Evolutionary conservation across 1,140 invertebrate genomes (phyloP), one percentile per base, ranked within the genome.

Genomic region (Pomacea maculata): DNA sequence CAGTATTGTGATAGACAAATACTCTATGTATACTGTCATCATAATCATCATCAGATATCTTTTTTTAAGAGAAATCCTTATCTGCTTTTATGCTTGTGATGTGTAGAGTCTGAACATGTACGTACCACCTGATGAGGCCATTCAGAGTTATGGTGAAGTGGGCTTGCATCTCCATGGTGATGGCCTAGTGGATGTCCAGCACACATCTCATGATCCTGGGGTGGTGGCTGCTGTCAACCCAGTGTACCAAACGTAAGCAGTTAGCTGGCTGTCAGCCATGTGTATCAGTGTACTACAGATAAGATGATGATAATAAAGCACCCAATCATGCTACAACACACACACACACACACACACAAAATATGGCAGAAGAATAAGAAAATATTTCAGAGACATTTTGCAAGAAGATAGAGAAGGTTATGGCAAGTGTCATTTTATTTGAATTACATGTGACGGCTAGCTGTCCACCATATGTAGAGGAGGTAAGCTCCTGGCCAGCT

Each of bases 81-180:
- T 21, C 45, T 17, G 19, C 12, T 78, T 14, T 57, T 72, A n/a
- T 52, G 25, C 52, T 10, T 72, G 75, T 75, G 45, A 14, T n/a
- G 80, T 79, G 15, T 84, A 89, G 88, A 88, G 86, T 65, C 71
- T 89, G 79, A 87, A 88, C 78, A 88, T 89, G 88, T 89, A 87
- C 71, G 87, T 89, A 65, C 87, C 88, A 17, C 88, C 87, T 25
- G 88, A 89, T 84, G 88, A 89, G 78, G 78, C 83, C 25, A 83
- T 87, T 34, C 84, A 84, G 14, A 85, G 85, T 68, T 73, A 85
- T 34, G 86, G 86, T 15, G 88, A 89, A 74, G 81, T 88, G 19
- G 85, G 85, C 78, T 80, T 87, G 80, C 85, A 67, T n/a, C 84
- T 87, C n/a, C 79, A 80, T n/a, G 80, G 77, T n/a, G 82, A 79